Evolutionary conservation across 2,113 vertebrate species (phyloP).

Genomic region (Xiphophorus couchianus): DNA sequence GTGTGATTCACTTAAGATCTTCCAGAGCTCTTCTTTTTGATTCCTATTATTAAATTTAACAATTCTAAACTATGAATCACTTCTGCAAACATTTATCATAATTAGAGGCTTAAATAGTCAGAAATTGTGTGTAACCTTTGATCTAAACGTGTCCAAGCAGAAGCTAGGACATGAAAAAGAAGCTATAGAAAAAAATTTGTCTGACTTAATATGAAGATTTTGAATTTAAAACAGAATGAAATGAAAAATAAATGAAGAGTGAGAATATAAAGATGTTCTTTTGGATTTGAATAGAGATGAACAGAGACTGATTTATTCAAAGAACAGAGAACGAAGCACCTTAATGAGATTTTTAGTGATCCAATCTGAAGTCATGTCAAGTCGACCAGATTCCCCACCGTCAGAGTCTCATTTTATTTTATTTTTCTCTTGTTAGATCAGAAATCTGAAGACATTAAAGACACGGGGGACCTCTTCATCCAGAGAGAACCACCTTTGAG

Average conservation of each 20-base stretch:
- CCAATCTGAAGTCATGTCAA: neutral
- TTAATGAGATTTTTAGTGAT: conserved; percentile 23
- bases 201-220: conserved; percentile 5
- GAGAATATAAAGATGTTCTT: neutral
- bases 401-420: neutral
- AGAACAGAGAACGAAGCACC: conserved; percentile 8
- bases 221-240: conserved; percentile 25
- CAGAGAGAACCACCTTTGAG: neutral
- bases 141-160: neutral
- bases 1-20: neutral
- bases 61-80: neutral
- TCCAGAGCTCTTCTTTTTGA: neutral
- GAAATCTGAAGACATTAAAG: neutral
- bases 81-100: neutral
- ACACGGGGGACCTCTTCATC: neutral
- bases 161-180: neutral
- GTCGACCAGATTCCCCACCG: neutral
- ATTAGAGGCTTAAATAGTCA: neutral
- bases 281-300: too few relatives aligned
- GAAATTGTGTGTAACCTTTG: neutral
- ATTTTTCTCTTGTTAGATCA: neutral
- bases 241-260: conserved; percentile 26
- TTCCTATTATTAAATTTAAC: neutral
- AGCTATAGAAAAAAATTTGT: conserved; percentile 1
- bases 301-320: conserved; percentile 4